These are phyloP conservation scores for Alviniconcha marisindica DNA, from an alignment of 1,140 invertebrate genomes.

Conservation along the genomic window DNA sequence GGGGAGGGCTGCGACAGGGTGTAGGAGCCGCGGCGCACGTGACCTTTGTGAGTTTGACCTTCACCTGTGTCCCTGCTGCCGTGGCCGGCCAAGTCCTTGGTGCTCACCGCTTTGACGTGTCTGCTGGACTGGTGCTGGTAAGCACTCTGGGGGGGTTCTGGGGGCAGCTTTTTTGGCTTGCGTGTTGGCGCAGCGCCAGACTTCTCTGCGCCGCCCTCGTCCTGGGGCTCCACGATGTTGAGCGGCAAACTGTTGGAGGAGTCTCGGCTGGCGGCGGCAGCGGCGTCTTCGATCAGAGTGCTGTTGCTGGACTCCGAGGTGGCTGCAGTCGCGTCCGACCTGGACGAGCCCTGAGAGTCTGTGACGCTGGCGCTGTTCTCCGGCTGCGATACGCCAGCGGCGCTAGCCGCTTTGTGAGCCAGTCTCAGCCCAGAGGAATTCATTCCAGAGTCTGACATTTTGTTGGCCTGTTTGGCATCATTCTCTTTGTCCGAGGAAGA, in stretches of 20 bases:
- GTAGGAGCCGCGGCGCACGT: conserved; percentile 54
- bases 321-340: conserved; percentile 21
- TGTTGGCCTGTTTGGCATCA: conserved; percentile 46
- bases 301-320: conserved; percentile 51
- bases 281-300: conserved; percentile 39
- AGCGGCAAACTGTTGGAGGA: conserved; percentile 11
- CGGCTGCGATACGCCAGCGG: not conserved
- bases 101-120: not conserved
- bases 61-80: not conserved
- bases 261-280: conserved; percentile 4
- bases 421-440: too few relatives aligned
- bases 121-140: not conserved
- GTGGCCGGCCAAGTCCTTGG: not conserved
- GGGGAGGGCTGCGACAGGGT: conserved; percentile 56
- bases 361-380: not conserved
- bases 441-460: not conserved
- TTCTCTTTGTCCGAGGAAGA: conserved; percentile 69
- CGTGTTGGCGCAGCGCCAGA: not conserved
- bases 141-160: conserved; percentile 9
- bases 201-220: not conserved
- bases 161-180: conserved; percentile 38
- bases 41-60: conserved; percentile 4
- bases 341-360: conserved; percentile 37
- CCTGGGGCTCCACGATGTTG: not conserved
- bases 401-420: not conserved